Evolutionary conservation across 2,888 invertebrate species (phyloP).

Genomic region (Phortica okadai): DNA sequence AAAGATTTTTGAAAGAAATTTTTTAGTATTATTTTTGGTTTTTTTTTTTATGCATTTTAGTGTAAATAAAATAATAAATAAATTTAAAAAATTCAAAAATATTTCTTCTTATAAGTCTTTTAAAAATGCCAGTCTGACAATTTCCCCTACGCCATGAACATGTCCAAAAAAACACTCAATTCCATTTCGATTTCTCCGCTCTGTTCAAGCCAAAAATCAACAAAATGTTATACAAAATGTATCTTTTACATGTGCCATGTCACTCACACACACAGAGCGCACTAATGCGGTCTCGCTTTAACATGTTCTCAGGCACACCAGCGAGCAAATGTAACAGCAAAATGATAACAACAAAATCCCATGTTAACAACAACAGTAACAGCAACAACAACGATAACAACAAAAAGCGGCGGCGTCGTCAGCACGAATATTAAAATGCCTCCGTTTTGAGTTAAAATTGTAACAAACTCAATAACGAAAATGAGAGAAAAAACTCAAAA

Average conservation of each 20-base stretch:
- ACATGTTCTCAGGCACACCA: not conserved
- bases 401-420: not conserved
- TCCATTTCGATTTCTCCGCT: not conserved
- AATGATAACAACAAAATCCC: slow-evolving; percentile 18
- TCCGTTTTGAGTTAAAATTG: slow-evolving; percentile 48
- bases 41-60: not conserved
- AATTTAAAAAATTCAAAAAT: not conserved
- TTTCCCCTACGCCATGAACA: slow-evolving; percentile 8
- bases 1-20: not conserved
- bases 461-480: slow-evolving; percentile 55
- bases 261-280: not conserved
- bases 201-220: slow-evolving; percentile 3
- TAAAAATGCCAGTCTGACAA: no score
- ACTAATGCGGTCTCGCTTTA: slow-evolving; percentile 1
- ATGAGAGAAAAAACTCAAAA: slow-evolving; percentile 25
- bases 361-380: slow-evolving; percentile 23
- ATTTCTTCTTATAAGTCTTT: not conserved
- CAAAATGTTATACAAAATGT: slow-evolving; percentile 29
- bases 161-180: slow-evolving; percentile 14
- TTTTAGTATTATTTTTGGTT: not conserved
- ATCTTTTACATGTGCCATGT: not conserved
- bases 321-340: slow-evolving; percentile 21
- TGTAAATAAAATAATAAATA: not conserved
- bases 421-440: slow-evolving; percentile 11
- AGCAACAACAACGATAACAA: slow-evolving; percentile 24